Evolutionary conservation across 2,113 vertebrate genomes (phyloP).

Genomic region (Morone chrysops): DNA sequence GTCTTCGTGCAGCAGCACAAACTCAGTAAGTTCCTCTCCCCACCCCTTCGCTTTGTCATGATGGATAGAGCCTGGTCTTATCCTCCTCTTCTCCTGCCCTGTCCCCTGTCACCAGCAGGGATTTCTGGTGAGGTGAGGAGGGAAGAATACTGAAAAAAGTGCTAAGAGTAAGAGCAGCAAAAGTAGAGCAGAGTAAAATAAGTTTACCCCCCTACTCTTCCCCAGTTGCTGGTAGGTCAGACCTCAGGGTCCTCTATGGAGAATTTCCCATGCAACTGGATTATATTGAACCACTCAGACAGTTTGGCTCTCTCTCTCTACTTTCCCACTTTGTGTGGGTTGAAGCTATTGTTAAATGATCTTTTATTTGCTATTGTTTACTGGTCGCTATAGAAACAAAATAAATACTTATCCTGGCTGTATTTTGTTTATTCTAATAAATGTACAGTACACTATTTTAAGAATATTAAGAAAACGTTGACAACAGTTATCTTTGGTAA

Average conservation of each 20-base stretch:
- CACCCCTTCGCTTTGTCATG: conserved; percentile 41
- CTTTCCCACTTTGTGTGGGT: not conserved
- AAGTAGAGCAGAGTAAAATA: not conserved
- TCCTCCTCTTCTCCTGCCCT: conserved; percentile 48
- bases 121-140: conserved; percentile 19
- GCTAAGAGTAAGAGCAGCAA: not conserved
- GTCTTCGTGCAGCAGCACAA: conserved; percentile 52
- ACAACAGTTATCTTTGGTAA: not conserved
- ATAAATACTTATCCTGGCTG: not conserved
- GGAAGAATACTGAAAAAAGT: conserved; percentile 10
- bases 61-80: conserved; percentile 55
- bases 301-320: not conserved
- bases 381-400: not conserved
- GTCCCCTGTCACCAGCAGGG: conserved; percentile 34
- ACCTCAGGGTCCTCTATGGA: not conserved
- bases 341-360: not conserved
- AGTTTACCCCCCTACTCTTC: not conserved
- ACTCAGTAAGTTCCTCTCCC: conserved; percentile 26
- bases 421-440: not conserved
- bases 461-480: not conserved
- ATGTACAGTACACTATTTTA: not conserved
- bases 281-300: not conserved
- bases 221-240: not conserved
- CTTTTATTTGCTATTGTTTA: not conserved
- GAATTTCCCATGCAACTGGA: not conserved